Evolutionary conservation across 2,797 vertebrate genomes (phyloP), one percentile per base, ranked within the genome.

Genomic region (Schizothorax lantsangensis): DNA sequence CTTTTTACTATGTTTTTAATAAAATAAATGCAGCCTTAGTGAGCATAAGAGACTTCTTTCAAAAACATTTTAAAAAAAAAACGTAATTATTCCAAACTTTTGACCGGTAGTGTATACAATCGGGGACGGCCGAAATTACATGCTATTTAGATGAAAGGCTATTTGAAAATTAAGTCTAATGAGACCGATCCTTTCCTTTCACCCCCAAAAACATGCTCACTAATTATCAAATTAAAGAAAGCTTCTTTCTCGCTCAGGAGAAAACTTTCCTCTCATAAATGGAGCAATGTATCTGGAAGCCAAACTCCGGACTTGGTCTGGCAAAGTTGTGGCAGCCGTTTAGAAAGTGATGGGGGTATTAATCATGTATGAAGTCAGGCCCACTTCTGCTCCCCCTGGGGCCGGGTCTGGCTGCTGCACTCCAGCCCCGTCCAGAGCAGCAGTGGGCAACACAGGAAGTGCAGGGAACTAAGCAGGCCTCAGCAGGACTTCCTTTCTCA

Each of bases 161-260:
- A 94, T 96, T 95, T 94, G 91, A 95, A 75, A 96, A 96, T 96
- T 95, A 96, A 90, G 91, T 90, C 94, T 95, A 96, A 96, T 96
- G 94, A 96, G 94, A 92, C 92, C 95, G 94, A 95, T 96, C 92
- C 94, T 95, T 95, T 95, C 94, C 94, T 94, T 94, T 93, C 92
- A 92, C 92, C 93, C 40, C 92, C 87, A 91, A 93, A 91, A 93
- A 93, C 93, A 93, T 89, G 86, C 92, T 86, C 93, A 92, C 94
- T 96, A 96, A 96, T 96, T 95, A 96, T 96, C 94, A 95, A 95
- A 96, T 96, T 96, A 96, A 95, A 95, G 93, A 95, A 95, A 91
- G 93, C 93, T 93, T 93, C 94, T 95, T 94, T 94, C 83, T 81
- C 72, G 85, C 79, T 49, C 45, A 68, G 64, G 40, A 84, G 88